Base-by-base conservation (phyloP, 2,888 invertebrate species). In the Pammene aurita region DNA sequence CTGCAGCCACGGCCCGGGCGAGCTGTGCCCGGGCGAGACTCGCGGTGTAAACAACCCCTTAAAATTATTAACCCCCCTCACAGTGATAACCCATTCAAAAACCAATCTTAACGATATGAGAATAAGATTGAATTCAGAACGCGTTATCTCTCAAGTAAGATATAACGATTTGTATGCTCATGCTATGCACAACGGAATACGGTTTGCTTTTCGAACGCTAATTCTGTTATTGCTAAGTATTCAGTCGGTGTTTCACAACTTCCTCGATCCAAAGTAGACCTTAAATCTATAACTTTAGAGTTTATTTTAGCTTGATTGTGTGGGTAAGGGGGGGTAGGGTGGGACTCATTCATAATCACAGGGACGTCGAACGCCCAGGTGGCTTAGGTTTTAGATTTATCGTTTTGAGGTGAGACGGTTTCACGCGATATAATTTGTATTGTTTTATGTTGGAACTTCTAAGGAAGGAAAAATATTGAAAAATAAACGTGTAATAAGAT, bases 301-400 rank as follows among this genome's bases (percentile, higher is more conserved):
- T 78, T 76, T 74, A 72, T 67, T 74, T 72, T 81, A 72, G 67
- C 65, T 66, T 72, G n/a, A 2, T 13, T 52, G 60, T 57, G 57
- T 72, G 72, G 73, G 73, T 74, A 76, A 74, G 77, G 76, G 76
- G 71, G 72, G 75, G 76, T 74, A 74, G 81, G 81, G 78, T 78
- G 78, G 76, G 79, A 82, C 87, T 84, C 85, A 88, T 89, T 90
- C 88, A 89, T 90, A 88, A 90, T 87, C 87, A 85, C 85, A 80
- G 85, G 86, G 83, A 84, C 82, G 88, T 88, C 87, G 88, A 88
- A 88, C 86, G 88, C 90, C 87, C 90, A 90, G 90, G 90, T 91
- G 91, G 88, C 87, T 86, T 83, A 85, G 87, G 85, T 86, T 87
- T 86, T 85, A 87, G 88, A 90, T 90, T 90, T 90, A 90, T 89